phyloP scores from a whole-genome alignment of 1,140 invertebrate species.

The Gonioctena quinquepunctata region DNA sequence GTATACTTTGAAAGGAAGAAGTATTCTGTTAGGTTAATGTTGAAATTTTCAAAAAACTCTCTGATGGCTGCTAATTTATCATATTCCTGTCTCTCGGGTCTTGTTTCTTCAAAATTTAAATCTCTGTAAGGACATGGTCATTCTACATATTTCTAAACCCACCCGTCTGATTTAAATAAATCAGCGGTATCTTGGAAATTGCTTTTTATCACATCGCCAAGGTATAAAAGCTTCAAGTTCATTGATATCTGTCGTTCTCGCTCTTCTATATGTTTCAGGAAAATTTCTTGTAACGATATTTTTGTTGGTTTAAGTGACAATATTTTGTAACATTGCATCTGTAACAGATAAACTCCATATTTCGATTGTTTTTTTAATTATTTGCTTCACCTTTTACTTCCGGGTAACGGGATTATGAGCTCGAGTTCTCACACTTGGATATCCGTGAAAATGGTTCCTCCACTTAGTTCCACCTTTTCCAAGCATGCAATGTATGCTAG shows the following conservation, averaged over 20 bases:
- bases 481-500: neutral
- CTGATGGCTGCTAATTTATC: constrained; percentile 13
- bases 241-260: constrained; percentile 4
- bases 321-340: constrained; percentile 5
- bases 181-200: constrained; percentile 9
- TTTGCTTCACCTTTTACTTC: neutral
- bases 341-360: neutral
- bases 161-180: neutral
- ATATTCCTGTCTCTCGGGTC: neutral
- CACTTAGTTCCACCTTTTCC: neutral
- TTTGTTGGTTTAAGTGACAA: neutral
- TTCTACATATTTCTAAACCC: constrained; percentile 10
- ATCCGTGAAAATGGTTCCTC: neutral
- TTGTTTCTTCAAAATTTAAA: constrained; percentile 11
- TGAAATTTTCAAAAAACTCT: constrained; percentile 21
- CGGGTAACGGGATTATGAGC: neutral
- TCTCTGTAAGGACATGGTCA: constrained; percentile 14
- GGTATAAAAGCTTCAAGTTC: constrained; percentile 8
- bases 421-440: neutral
- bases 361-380: neutral
- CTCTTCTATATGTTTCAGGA: neutral
- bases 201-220: neutral
- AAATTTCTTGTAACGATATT: neutral
- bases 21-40: constrained; percentile 3
- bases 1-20: constrained; percentile 15